Conservation (phyloP, 2,888 invertebrate genomes). For the Abrostola triplasia region DNA sequence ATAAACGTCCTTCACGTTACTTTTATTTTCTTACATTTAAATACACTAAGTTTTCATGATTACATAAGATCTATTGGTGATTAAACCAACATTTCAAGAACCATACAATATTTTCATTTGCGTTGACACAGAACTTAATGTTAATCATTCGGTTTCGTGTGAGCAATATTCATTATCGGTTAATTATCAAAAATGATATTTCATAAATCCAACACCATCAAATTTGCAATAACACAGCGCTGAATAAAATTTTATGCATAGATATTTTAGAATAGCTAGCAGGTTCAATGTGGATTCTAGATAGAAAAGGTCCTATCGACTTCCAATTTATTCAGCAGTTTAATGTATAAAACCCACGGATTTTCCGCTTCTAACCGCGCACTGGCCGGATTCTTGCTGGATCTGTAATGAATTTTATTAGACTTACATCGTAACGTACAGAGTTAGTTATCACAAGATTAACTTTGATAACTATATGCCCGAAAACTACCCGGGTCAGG, state of each 20-base stretch:
- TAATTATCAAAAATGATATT: conserved; percentile 33
- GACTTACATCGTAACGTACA: conserved; percentile 67
- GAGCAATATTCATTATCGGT: too few relatives aligned
- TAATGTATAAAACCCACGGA: conserved; percentile 76
- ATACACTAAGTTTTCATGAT: too few relatives aligned
- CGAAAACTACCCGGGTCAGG: conserved; percentile 19
- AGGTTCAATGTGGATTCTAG: conserved; percentile 66
- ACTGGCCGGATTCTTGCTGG: conserved; percentile 68
- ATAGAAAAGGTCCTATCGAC: conserved; percentile 76
- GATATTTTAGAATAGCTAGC: conserved; percentile 65
- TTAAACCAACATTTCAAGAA: too few relatives aligned
- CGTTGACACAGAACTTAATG: too few relatives aligned
- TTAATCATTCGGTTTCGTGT: too few relatives aligned
- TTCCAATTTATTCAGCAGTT: conserved; percentile 79
- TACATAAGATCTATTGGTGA: too few relatives aligned
- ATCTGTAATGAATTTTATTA: conserved; percentile 79
- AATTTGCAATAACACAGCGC: conserved; percentile 54
- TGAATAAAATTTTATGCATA: conserved; percentile 67
- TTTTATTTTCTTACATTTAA: too few relatives aligned
- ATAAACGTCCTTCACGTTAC: too few relatives aligned
- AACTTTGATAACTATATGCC: conserved; percentile 61
- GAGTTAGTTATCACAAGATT: conserved; percentile 68
- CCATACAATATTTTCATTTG: too few relatives aligned
- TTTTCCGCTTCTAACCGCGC: conserved; percentile 71
- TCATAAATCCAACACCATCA: conserved; percentile 34